These are phyloP conservation scores for Heliothis virescens DNA, from an alignment of 1,140 invertebrate species.

Conservation along the genomic window DNA sequence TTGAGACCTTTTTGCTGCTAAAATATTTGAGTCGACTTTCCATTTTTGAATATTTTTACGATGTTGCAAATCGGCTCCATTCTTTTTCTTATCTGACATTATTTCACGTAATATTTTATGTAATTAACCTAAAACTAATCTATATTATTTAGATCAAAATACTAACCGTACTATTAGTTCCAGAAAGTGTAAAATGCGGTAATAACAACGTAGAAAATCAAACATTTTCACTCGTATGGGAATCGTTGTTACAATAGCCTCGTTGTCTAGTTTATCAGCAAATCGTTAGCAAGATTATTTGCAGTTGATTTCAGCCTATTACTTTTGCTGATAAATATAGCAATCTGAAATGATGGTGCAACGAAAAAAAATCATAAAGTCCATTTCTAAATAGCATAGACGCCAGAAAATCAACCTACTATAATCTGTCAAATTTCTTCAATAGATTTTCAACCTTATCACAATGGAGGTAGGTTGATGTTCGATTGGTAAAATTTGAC, in stretches of 20 bases:
- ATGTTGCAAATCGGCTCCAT: neutral
- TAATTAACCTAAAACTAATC: too few relatives aligned
- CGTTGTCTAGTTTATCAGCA: conserved; percentile 24
- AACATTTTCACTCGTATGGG: conserved; percentile 42
- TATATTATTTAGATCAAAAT: too few relatives aligned
- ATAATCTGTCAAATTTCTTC: too few relatives aligned
- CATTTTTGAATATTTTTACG: conserved; percentile 24
- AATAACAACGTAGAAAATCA: conserved; percentile 33
- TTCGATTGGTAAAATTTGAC: too few relatives aligned
- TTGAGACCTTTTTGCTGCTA: conserved; percentile 27
- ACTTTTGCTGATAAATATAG: neutral
- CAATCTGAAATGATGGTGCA: neutral
- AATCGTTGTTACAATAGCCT: conserved; percentile 17
- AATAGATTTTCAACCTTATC: too few relatives aligned
- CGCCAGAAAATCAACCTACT: too few relatives aligned
- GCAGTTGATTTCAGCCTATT: neutral
- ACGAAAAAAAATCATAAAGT: neutral
- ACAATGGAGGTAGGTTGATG: too few relatives aligned
- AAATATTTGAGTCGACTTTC: conserved; percentile 31
- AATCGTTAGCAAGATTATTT: conserved; percentile 2
- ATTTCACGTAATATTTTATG: neutral
- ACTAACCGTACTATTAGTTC: neutral
- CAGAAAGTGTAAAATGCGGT: conserved; percentile 25
- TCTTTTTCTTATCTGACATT: neutral
- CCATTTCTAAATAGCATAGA: too few relatives aligned